phyloP scores from a whole-genome alignment of 2,113 vertebrate species.

The Antechinus flavipes region DNA sequence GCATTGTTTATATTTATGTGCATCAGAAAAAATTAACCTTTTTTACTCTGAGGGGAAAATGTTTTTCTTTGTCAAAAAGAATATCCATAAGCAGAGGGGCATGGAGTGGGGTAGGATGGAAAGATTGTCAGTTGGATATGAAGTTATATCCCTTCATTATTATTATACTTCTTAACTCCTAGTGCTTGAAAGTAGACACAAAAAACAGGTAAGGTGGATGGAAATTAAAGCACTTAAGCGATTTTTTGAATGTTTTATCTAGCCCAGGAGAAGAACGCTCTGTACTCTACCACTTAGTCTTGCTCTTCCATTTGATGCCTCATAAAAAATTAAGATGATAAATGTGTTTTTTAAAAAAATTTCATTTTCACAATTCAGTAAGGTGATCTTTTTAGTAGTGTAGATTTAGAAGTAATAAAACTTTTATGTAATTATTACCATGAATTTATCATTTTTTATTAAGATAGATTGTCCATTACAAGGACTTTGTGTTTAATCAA shows the following conservation, averaged over 20 bases:
- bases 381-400: neutral
- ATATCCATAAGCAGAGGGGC: neutral
- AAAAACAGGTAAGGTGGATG: neutral
- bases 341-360: neutral
- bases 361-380: neutral
- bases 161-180: neutral
- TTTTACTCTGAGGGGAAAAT: neutral
- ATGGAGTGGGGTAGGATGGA: neutral
- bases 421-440: neutral
- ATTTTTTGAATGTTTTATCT: neutral
- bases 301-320: neutral
- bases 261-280: neutral
- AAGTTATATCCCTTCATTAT: neutral
- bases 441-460: slow-evolving; percentile 1
- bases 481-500: neutral
- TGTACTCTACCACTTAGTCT: neutral
- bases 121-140: neutral
- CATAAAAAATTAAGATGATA: neutral
- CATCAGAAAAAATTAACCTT: neutral
- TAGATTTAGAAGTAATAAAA: neutral
- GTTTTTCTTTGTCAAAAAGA: neutral
- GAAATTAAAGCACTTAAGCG: neutral
- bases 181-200: neutral
- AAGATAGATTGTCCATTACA: neutral
- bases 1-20: neutral